Base-by-base conservation (phyloP, 2,888 invertebrate species). In the Drosophila monieri region DNA sequence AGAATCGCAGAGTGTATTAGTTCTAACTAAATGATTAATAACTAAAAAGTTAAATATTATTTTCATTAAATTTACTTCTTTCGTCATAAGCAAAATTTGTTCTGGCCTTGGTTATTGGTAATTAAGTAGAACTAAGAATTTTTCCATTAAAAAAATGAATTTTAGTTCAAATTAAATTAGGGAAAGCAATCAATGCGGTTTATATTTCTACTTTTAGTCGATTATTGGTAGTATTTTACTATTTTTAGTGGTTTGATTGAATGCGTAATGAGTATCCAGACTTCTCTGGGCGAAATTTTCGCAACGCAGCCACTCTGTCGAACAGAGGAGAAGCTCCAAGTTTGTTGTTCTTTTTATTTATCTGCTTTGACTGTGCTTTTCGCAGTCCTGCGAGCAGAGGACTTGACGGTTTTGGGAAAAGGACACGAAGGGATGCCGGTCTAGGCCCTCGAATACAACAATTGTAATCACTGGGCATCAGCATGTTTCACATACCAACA, bases 401-500 rank as follows among this genome's bases (percentile, higher is more conserved):
- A 18, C 18, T 9, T 9, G 41, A 14, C 15, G 18, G 18, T 9
- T 15, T 15, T 15, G 41, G 41, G 15, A 3, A 41, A 41, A 47
- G 62, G 43, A 49, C 41, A 18, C 41, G 10, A 44, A 47, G 39
- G 47, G 30, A 47, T 27, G 65, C 27, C 21, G 44, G 27, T 18
- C 39, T 55, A 52, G 62, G 70, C 58, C 64, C 55, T 48, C 56
- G 51, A 55, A 41, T 62, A 79, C 83, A 85, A 80, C 87, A 84
- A 79, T 84, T 86, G 84, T 84, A 84, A 84, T 84, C 84, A 86
- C 84, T 86, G 84, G 74, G 84, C 86, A 84, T 84, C 84, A 84
- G 84, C 84, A 85, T 84, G 84, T 84, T 84, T 86, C 84, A 84
- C 85, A 86, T 84, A 86, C 84, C 87, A 84, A 86, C 87, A 84